Percentiles rank a stretch among this genome's conserved stretches.
Evolutionary conservation across 2,113 vertebrate species (phyloP).

Genomic region (Bubalus kerabau): DNA sequence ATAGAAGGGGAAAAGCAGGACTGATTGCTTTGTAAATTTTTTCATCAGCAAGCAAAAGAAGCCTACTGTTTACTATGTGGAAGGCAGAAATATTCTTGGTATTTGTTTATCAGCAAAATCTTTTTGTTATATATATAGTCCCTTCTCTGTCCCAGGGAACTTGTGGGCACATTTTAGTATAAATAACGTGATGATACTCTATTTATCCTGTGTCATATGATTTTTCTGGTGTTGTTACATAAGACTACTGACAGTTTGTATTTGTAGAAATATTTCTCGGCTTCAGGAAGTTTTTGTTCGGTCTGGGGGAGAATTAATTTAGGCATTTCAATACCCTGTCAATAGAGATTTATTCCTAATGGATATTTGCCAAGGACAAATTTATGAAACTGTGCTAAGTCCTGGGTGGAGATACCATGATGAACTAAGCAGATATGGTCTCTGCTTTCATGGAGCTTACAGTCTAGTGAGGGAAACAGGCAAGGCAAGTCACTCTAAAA

Average conservation of each 20-base stretch:
- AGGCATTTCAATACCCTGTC: not conserved
- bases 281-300: conserved; percentile 41
- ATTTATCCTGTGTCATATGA: conserved; percentile 58
- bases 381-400: not conserved
- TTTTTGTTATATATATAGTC: conserved; percentile 74
- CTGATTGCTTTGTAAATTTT: conserved; percentile 54
- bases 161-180: conserved; percentile 68
- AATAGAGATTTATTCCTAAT: conserved; percentile 18
- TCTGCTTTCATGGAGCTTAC: not conserved
- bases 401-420: not conserved
- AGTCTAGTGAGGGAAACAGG: not conserved
- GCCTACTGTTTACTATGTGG: not conserved
- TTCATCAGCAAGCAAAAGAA: conserved; percentile 25
- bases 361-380: not conserved
- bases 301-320: conserved; percentile 23
- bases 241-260: conserved; percentile 58
- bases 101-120: conserved; percentile 55
- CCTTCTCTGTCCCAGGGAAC: conserved; percentile 57
- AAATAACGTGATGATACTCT: conserved; percentile 55
- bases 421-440: not conserved
- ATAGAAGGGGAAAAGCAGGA: conserved; percentile 59
- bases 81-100: conserved; percentile 24
- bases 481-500: not conserved
- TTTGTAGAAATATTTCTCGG: not conserved
- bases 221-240: conserved; percentile 62